Base-by-base conservation (phyloP, 1,140 invertebrate species). In the Cyrtorhinus lividipennis region DNA sequence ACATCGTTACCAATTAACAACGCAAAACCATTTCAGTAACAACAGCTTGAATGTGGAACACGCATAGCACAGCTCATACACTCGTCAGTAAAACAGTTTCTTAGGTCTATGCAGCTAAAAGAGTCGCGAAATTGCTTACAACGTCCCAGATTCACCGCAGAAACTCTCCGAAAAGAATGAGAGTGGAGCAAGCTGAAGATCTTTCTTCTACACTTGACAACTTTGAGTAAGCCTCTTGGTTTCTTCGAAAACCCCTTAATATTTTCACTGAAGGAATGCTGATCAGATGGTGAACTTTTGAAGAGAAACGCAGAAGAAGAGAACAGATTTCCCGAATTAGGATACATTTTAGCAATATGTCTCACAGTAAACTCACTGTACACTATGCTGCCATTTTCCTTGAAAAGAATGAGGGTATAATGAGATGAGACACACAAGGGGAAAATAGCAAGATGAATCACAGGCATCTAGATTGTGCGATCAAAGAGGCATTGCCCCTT, bases 311-410 rank as follows among this genome's bases (percentile, higher is more conserved):
- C 10, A 53, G 48, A 15, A 53, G 10, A 20, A 53, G 10, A 53
- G 18, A 20, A 53, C 48, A 53, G 30, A 15, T 53, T 53, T 53
- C 20, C 20, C 18, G 20, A 5, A 5, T 53, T 53, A 53, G 20
- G 20, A 53, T 53, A 53, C 48, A 53, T 53, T 53, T 53, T 53
- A 13, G 48, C 48, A 53, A 53, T 53, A 53, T 53, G 48, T 53
- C 48, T 13, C 48, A 15, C 20, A 5, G 10, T 53, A 22, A 53
- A 53, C 10, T 53, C 48, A 53, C 48, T 13, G n/a, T n/a, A 53
- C 48, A 53, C 48, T 53, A 53, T 22, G 5, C 48, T 5, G 48
- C 48, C 48, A 53, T 53, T 53, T 44, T 44, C n/a, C n/a, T n/a
- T n/a, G n/a, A n/a, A n/a, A n/a, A 44, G 38, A 44, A 44, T 44